These are phyloP conservation scores for Leucopsar rothschildi DNA, from an alignment of 2,113 vertebrate species.

Conservation along the genomic window DNA sequence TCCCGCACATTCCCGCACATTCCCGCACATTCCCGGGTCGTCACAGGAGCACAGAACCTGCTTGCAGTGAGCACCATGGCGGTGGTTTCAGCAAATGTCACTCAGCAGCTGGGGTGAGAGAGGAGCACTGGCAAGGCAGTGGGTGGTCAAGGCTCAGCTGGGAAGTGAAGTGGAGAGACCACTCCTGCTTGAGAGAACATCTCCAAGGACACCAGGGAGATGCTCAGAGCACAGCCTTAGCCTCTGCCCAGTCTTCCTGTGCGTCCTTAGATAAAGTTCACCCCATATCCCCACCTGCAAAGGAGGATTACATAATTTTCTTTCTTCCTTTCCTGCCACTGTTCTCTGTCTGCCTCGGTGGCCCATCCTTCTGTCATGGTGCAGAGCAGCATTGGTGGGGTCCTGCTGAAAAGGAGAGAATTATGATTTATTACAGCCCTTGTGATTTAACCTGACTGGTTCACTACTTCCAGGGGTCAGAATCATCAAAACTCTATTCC, in stretches of 20 bases:
- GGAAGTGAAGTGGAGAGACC: accelerated
- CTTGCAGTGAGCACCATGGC: accelerated
- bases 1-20: neutral
- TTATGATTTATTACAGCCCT: accelerated
- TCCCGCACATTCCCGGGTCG: neutral
- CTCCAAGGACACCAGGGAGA: accelerated
- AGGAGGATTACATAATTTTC: neutral
- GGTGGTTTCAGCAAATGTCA: neutral
- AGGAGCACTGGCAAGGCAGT: accelerated
- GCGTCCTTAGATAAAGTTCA: accelerated
- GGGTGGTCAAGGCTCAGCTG: neutral
- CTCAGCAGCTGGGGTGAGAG: neutral
- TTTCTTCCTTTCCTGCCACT: neutral
- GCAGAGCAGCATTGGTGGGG: neutral
- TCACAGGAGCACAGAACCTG: neutral
- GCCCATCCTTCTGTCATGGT: neutral
- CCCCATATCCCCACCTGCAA: neutral
- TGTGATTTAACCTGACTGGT: neutral
- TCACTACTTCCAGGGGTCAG: neutral
- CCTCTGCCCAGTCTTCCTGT: neutral
- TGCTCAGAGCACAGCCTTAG: neutral
- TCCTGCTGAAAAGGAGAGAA: neutral
- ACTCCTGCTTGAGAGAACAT: neutral
- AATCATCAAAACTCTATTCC: neutral
- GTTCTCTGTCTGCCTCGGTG: neutral